Base-by-base conservation (phyloP, 2,888 invertebrate genomes). In the Agonopterix subpropinquella region DNA sequence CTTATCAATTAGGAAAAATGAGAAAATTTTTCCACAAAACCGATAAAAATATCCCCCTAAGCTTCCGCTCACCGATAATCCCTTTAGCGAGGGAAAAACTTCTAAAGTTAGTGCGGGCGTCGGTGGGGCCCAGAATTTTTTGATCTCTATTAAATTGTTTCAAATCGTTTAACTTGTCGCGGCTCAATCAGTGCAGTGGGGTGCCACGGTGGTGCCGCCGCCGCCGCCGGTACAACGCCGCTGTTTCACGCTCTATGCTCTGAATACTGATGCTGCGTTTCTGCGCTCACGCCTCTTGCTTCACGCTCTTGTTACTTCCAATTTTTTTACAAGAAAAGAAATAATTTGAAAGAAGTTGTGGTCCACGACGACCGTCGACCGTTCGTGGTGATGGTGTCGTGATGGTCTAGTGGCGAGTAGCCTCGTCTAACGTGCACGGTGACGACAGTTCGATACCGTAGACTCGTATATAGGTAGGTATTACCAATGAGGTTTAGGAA, bases 141-240 rank as follows among this genome's bases (percentile, higher is more conserved):
- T 88, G 88, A 88, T 88, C 88, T 88, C 86, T 88, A 88, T 88
- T 88, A 88, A 88, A 88, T 88, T 88, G 88, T 88, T 88, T 88
- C 88, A 88, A 88, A 88, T 88, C 78, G 88, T 88, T 88, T 87
- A 88, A 88, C 88, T 88, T 88, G 88, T 87, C 88, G 88, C 88
- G 82, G 83, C 84, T 86, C 87, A 87, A 88, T 87, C 87, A 87
- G 84, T 74, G 82, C 73, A 56, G 61, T 70, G 28, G 67, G 67
- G 62, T 69, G 64, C 74, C 57, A 70, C 61, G 56, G 52, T 48
- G 47, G 48, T 53, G 57, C 57, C 55, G 58, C 39, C 10, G 42
- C 42, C n/a, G 18, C 1, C 7, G 42, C 11, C 11, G 11, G 11
- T 11, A 13, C 11, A 13, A n/a, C 58, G 61, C 51, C 48, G 55